A percentile compares a stretch with the other conserved stretches of the same genome.
Conservation (phyloP, 2,888 invertebrate genomes). For the Coelopa pilipes region DNA sequence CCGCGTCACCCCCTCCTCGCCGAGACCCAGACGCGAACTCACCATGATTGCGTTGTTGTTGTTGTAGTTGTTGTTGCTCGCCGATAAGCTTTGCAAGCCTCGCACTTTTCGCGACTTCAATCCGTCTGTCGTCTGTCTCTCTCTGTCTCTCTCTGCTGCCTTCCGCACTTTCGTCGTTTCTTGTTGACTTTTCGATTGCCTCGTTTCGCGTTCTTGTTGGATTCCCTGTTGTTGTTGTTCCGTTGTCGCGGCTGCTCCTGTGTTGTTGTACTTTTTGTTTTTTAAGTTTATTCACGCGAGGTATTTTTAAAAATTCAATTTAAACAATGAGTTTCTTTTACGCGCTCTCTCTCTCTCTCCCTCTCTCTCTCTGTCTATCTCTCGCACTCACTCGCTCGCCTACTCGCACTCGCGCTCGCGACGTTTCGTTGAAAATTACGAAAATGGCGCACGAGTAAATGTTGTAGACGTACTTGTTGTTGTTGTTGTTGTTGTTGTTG, state of each 20-base stretch:
- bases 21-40: too few species aligned
- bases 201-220: slow-evolving; percentile 2
- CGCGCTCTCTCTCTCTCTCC: too few species aligned
- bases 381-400: too few species aligned
- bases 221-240: slow-evolving; percentile 25
- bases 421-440: slow-evolving; percentile 6
- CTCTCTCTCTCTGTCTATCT: too few species aligned
- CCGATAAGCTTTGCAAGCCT: slow-evolving; percentile 39
- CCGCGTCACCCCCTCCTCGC: too few species aligned
- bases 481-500: slow-evolving; percentile 19
- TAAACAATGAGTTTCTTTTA: too few species aligned
- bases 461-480: slow-evolving; percentile 8
- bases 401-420: neutral
- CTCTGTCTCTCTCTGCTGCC: slow-evolving; percentile 41
- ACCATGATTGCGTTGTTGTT: slow-evolving; percentile 16
- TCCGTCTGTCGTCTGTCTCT: slow-evolving; percentile 24
- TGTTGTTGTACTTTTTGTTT: neutral
- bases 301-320: too few species aligned
- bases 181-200: slow-evolving; percentile 29
- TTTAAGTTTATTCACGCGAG: too few species aligned
- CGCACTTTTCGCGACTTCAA: slow-evolving; percentile 37
- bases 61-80: slow-evolving; percentile 33
- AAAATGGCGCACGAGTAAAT: too few species aligned
- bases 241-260: slow-evolving; percentile 17
- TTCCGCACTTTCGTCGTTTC: slow-evolving; percentile 44